Evolutionary conservation across 1,140 invertebrate genomes (phyloP).

Genomic region (Hyles euphorbiae): DNA sequence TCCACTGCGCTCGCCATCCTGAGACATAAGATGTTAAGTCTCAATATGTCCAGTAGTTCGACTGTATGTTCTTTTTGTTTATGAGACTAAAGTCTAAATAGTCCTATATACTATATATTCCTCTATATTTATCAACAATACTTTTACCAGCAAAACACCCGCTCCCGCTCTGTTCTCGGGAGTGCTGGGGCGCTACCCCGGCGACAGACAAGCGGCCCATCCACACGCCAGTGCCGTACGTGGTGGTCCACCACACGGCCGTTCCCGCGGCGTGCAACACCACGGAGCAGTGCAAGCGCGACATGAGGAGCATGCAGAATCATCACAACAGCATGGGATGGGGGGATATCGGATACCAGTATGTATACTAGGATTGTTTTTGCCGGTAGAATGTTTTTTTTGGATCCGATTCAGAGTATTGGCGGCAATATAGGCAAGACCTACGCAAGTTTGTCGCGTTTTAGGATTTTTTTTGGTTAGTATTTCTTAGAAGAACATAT

Average conservation of each 20-base stretch:
- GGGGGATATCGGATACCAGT: slow-evolving; percentile 83
- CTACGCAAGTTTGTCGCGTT: no score
- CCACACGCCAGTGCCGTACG: slow-evolving; percentile 81
- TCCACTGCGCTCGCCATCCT: no score
- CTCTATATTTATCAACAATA: neutral
- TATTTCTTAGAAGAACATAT: no score
- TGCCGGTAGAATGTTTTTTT: no score
- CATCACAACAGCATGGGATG: slow-evolving; percentile 78
- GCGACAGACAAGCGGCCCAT: slow-evolving; percentile 69
- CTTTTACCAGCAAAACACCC: neutral
- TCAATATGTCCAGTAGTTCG: no score
- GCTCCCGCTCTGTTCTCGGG: slow-evolving; percentile 29
- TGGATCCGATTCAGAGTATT: no score
- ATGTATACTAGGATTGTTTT: slow-evolving; percentile 19
- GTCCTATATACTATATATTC: no score
- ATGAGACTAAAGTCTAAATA: no score
- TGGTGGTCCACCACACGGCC: slow-evolving; percentile 87
- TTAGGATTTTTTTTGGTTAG: no score
- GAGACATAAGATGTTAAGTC: no score
- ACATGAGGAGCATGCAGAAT: slow-evolving; percentile 77
- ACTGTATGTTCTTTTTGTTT: no score
- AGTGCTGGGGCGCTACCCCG: slow-evolving; percentile 54
- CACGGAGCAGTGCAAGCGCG: slow-evolving; percentile 65
- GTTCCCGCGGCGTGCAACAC: slow-evolving; percentile 78
- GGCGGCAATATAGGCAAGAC: no score